Percentiles rank a stretch among this genome's conserved stretches.
Conservation (phyloP, 2,888 invertebrate genomes). For the Diaphora mendica region DNA sequence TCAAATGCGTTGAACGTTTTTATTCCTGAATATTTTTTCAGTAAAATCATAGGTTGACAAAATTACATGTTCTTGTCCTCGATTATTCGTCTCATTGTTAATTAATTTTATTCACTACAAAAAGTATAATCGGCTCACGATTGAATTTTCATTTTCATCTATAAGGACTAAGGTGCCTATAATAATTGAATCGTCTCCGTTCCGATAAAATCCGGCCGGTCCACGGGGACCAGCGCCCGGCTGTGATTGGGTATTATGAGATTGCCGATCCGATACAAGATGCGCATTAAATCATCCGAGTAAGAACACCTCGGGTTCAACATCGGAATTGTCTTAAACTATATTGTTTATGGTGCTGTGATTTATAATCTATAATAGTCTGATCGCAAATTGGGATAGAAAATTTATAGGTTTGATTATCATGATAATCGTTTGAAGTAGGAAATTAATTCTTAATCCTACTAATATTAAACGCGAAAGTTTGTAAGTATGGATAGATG, state of each 20-base stretch:
- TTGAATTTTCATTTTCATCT: constrained; percentile 59
- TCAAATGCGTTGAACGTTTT: no score
- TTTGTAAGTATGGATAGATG: no score
- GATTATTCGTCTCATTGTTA: background rate
- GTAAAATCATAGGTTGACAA: no score
- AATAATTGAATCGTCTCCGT: constrained; percentile 64
- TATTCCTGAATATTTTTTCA: no score
- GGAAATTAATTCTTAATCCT: no score
- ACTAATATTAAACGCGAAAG: no score
- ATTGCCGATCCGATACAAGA: constrained; percentile 61
- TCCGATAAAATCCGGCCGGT: constrained; percentile 51
- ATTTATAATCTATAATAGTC: constrained; percentile 14
- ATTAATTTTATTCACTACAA: constrained; percentile 18
- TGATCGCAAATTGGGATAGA: constrained; percentile 3
- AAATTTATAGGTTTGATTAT: background rate
- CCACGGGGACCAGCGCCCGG: constrained; percentile 56
- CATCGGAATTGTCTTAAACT: constrained; percentile 39
- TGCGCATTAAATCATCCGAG: constrained; percentile 75
- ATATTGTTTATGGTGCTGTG: constrained; percentile 36
- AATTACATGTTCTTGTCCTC: background rate
- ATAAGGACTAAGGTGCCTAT: constrained; percentile 35
- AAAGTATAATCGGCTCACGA: constrained; percentile 38
- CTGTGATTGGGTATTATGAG: constrained; percentile 84
- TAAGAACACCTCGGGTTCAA: constrained; percentile 29
- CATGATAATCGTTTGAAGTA: background rate